Base-by-base conservation (phyloP, 2,797 vertebrate genomes). In the Lacerta bilineata region DNA sequence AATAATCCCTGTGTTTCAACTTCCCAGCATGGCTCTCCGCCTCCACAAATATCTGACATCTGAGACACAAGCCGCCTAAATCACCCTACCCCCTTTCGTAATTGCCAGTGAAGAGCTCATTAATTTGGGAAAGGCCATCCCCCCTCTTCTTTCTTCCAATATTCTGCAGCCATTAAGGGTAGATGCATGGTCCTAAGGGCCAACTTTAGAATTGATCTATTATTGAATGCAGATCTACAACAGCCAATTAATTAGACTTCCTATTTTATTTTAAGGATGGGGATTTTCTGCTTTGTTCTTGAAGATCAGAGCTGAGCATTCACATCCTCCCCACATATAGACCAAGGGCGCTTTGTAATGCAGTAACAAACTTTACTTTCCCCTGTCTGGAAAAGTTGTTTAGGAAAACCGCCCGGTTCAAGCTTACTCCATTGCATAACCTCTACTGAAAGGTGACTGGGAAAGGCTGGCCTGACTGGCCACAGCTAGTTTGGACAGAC, bases 71-170 rank as follows among this genome's bases (percentile, higher is more conserved):
- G 78, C 29, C 43, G 43, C 36, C 33, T 66, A 75, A 18, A 46
- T 89, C 27, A 3, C 10, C 69, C 8, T n/a, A n/a, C 33, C n/a
- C 3, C 33, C 39, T 68, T 29, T 80, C 27, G 25, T 75, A 89
- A 85, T 85, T 66, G 88, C 59, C 43, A 46, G 71, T 85, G 50
- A 85, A 80, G 39, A 89, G 23, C 69, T 89, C 78, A 80, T 85
- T 85, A 75, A 89, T 75, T 72, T 27, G 5, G 41, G 25, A 17
- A 64, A 15, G 6, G 23, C 4, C 29, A 13, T 15, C 2, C 27
- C 39, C 39, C n/a, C 71, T 10, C 2, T 36, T 36, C 33, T 46
- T 20, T 23, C 10, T 43, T 29, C 55, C 69, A 80, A 85, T 64
- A n/a, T 80, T 84, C 66, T 36, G 36, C 43, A 78, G 80, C n/a